A percentile compares a stretch with the other conserved stretches of the same genome.
phyloP scores from a whole-genome alignment of 1,140 invertebrate genomes.

The Conus betulinus region DNA sequence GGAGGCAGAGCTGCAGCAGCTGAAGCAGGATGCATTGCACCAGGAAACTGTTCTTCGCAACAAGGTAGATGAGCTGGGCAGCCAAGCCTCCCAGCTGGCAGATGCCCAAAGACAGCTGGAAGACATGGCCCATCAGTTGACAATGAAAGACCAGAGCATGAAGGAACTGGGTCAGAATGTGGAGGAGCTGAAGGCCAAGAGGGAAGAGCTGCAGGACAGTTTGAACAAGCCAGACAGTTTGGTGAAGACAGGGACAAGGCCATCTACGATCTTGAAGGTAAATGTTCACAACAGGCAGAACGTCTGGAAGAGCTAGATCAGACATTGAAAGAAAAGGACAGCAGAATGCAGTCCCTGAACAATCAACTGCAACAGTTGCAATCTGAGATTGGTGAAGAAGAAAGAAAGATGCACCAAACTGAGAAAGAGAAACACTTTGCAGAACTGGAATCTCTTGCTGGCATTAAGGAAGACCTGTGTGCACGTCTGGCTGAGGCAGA shows the following conservation, averaged over 20 bases:
- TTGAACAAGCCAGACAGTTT: not conserved
- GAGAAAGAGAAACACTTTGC: not conserved
- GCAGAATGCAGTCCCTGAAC: slow-evolving; percentile 24
- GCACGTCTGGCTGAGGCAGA: not conserved
- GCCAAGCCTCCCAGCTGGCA: not conserved
- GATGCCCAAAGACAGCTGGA: not conserved
- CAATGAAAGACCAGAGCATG: not conserved
- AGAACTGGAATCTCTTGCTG: not conserved
- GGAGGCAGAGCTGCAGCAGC: slow-evolving; percentile 30
- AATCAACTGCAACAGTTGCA: slow-evolving; percentile 27
- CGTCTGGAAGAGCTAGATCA: slow-evolving; percentile 42
- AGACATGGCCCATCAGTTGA: not conserved
- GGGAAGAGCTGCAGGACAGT: slow-evolving; percentile 11
- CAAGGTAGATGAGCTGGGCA: not conserved
- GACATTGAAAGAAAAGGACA: slow-evolving; percentile 36
- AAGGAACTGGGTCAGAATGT: slow-evolving; percentile 39
- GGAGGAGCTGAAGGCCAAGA: slow-evolving; percentile 25
- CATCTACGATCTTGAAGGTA: slow-evolving; percentile 38
- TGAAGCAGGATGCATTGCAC: slow-evolving; percentile 40
- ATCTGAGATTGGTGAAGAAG: not conserved
- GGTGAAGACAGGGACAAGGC: not conserved
- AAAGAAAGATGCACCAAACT: not conserved
- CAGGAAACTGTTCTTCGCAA: slow-evolving; percentile 30
- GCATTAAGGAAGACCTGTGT: not conserved
- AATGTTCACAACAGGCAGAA: slow-evolving; percentile 40